These are phyloP conservation scores for Metallyticus violacea DNA, from an alignment of 2,888 invertebrate species.

Conservation along the genomic window DNA sequence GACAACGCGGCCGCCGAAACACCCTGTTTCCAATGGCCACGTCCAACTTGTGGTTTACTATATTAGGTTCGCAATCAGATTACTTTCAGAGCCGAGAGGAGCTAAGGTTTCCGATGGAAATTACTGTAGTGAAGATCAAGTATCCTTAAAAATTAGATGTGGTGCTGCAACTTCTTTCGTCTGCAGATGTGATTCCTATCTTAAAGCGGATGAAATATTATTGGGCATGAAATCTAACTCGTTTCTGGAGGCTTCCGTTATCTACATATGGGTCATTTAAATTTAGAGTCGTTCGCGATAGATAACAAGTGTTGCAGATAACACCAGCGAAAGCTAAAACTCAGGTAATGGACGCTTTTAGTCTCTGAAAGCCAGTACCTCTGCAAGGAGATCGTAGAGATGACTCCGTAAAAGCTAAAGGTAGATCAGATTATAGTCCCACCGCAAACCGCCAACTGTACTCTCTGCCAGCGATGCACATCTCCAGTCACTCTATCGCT, in stretches of 20 bases:
- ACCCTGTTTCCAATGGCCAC: not conserved
- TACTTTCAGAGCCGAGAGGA: not conserved
- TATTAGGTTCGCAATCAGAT: not conserved
- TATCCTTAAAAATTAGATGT: not conserved
- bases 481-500: too few species aligned
- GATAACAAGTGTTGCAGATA: too few species aligned
- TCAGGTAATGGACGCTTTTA: too few species aligned
- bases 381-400: too few species aligned
- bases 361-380: too few species aligned
- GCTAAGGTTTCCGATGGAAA: not conserved
- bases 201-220: not conserved
- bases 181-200: not conserved
- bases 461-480: too few species aligned
- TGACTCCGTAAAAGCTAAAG: too few species aligned
- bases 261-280: not conserved
- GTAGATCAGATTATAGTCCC: too few species aligned
- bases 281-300: not conserved
- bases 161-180: not conserved
- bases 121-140: not conserved
- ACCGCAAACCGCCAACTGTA: too few species aligned
- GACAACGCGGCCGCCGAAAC: not conserved
- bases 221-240: not conserved
- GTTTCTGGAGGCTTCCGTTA: not conserved
- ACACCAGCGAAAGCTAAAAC: too few species aligned
- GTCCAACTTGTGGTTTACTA: not conserved